Conservation (phyloP, 2,888 invertebrate species). For the Cheilosia variabilis region DNA sequence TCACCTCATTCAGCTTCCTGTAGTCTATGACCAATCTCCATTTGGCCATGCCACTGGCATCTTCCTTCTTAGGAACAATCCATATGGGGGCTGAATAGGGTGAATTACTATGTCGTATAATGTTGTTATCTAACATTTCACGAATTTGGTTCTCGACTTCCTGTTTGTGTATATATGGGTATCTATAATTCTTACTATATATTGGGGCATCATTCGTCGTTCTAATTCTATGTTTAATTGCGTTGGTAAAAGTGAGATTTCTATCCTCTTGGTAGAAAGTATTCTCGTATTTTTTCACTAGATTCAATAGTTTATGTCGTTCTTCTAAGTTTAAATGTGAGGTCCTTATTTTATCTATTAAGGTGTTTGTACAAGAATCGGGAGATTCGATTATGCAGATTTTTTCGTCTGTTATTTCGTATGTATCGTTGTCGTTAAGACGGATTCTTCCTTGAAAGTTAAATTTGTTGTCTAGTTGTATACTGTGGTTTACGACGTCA, state of each 20-base stretch:
- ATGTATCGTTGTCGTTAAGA: constrained; percentile 5
- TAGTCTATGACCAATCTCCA: too few species aligned
- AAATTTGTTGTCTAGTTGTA: constrained; percentile 11
- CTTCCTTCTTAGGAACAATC: constrained; percentile 67
- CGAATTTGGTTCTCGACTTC: constrained; percentile 64
- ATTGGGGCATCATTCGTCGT: constrained; percentile 54
- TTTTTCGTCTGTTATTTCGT: not conserved
- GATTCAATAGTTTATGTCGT: constrained; percentile 11
- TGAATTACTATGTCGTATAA: constrained; percentile 48
- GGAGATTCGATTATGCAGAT: not conserved
- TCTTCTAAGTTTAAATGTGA: constrained; percentile 36
- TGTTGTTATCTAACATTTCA: constrained; percentile 65
- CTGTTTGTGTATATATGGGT: constrained; percentile 56
- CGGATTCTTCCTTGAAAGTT: not conserved
- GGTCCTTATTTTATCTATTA: constrained; percentile 1
- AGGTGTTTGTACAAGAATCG: not conserved
- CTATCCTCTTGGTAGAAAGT: constrained; percentile 59
- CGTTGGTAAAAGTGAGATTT: constrained; percentile 28
- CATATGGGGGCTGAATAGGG: constrained; percentile 71
- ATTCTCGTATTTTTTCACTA: constrained; percentile 27
- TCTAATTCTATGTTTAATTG: constrained; percentile 45
- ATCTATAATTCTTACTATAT: constrained; percentile 48
- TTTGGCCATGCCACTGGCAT: constrained; percentile 56
- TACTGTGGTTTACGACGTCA: constrained; percentile 20
- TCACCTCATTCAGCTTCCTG: too few species aligned